Percentiles rank a stretch among this genome's conserved stretches.
Conservation (phyloP, 2,888 invertebrate genomes). For the Thymelicus lineola region DNA sequence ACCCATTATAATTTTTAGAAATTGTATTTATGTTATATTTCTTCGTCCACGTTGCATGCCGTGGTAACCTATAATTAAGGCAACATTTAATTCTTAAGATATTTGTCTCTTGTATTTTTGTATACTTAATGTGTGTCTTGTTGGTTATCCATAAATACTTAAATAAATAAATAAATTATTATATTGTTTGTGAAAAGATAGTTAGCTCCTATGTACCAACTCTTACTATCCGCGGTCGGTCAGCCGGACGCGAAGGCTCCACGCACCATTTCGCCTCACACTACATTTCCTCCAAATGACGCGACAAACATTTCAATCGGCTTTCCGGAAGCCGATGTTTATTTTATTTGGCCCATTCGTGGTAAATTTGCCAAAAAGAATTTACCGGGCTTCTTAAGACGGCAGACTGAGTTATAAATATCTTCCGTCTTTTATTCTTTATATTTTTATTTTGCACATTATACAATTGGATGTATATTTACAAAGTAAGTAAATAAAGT, state of each 20-base stretch:
- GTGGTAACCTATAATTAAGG: no score
- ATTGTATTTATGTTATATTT: no score
- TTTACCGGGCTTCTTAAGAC: conserved; percentile 21
- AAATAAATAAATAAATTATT: no score
- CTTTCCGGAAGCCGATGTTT: conserved; percentile 48
- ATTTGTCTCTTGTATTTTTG: no score
- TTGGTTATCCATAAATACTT: no score
- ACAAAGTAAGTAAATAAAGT: no score
- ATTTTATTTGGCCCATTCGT: conserved; percentile 43
- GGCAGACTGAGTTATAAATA: not conserved
- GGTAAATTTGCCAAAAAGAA: conserved; percentile 36
- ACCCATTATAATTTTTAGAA: no score
- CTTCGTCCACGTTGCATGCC: no score
- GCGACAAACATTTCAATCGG: conserved; percentile 57
- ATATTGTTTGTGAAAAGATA: not conserved
- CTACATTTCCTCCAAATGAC: conserved; percentile 56
- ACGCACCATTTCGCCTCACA: conserved; percentile 54
- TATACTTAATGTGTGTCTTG: no score
- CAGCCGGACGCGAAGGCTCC: conserved; percentile 40
- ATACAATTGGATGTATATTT: no score
- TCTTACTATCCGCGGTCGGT: conserved; percentile 9
- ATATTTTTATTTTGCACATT: not conserved
- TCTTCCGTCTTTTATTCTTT: not conserved
- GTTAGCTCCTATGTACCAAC: not conserved
- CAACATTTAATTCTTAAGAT: no score